phyloP scores from a whole-genome alignment of 2,888 invertebrate species.

The Andrena flavipes region DNA sequence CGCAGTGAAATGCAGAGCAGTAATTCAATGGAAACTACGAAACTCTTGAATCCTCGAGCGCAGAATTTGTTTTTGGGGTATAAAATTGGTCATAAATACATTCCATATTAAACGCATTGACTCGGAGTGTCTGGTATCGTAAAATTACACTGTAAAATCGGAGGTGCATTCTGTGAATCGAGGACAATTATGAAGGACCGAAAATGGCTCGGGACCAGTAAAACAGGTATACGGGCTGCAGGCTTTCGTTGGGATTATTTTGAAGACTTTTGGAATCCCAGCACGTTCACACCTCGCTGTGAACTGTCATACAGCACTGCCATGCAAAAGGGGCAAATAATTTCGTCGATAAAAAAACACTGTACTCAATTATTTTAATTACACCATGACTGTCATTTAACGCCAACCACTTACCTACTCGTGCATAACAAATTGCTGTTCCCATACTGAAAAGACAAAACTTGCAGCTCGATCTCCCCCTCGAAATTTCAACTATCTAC shows the following conservation, averaged over 20 bases:
- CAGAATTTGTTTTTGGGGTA: constrained; percentile 16
- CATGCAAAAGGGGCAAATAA: constrained; percentile 7
- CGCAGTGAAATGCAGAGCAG: not conserved
- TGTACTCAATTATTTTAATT: constrained; percentile 41
- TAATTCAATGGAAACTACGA: not conserved
- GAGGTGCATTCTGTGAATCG: constrained; percentile 60
- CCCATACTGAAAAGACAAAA: too few species aligned
- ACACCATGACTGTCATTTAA: constrained; percentile 13
- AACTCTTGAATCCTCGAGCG: not conserved
- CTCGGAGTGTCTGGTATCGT: constrained; percentile 54
- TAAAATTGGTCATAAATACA: constrained; percentile 55
- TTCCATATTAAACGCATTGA: constrained; percentile 57
- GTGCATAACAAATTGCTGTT: not conserved
- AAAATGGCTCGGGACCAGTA: constrained; percentile 57
- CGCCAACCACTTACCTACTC: not conserved
- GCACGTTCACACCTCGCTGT: constrained; percentile 11
- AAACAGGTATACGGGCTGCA: constrained; percentile 53
- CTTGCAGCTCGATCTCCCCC: too few species aligned
- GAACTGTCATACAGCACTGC: not conserved
- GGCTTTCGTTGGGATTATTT: constrained; percentile 47
- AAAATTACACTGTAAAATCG: constrained; percentile 60
- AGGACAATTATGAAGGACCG: constrained; percentile 55
- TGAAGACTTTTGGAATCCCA: constrained; percentile 24
- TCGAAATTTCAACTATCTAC: too few species aligned
- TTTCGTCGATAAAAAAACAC: constrained; percentile 18